Evolutionary conservation across 2,113 vertebrate species (phyloP).

Genomic region (Rhipidura dahli): DNA sequence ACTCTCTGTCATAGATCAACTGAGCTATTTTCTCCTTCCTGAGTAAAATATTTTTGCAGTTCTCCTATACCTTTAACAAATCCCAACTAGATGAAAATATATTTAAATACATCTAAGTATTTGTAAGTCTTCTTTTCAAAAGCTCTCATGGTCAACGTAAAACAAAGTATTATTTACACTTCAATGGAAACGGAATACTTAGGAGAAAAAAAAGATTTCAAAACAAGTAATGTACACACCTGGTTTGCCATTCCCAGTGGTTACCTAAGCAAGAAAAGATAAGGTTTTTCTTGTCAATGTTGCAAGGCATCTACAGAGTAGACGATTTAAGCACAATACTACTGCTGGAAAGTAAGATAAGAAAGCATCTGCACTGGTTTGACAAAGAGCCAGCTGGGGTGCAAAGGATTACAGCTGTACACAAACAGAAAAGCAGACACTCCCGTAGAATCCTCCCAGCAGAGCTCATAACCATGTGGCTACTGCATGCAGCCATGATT

Average conservation of each 20-base stretch:
- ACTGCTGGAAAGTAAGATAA: slow-evolving; percentile 24
- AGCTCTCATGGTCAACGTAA: not conserved
- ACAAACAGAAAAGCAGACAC: not conserved
- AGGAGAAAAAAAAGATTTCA: not conserved
- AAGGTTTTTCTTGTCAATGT: not conserved
- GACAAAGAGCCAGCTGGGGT: not conserved
- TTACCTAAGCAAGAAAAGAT: not conserved
- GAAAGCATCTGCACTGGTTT: not conserved
- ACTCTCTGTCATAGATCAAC: not conserved
- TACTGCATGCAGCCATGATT: not conserved
- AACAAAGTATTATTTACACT: not conserved
- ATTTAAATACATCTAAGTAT: not conserved
- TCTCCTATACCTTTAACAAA: not conserved
- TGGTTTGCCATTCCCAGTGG: not conserved
- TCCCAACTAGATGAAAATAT: not conserved
- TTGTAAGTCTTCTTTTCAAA: not conserved
- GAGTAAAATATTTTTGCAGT: not conserved
- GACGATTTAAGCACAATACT: not conserved
- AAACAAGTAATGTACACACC: not conserved
- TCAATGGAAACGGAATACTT: not conserved
- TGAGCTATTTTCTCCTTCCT: not conserved
- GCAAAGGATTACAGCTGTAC: not conserved
- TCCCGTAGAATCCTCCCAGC: not conserved
- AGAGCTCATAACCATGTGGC: not conserved
- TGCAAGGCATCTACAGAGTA: not conserved